Evolutionary conservation across 2,797 vertebrate species (phyloP).

Genomic region (Sphaeramia orbicularis): DNA sequence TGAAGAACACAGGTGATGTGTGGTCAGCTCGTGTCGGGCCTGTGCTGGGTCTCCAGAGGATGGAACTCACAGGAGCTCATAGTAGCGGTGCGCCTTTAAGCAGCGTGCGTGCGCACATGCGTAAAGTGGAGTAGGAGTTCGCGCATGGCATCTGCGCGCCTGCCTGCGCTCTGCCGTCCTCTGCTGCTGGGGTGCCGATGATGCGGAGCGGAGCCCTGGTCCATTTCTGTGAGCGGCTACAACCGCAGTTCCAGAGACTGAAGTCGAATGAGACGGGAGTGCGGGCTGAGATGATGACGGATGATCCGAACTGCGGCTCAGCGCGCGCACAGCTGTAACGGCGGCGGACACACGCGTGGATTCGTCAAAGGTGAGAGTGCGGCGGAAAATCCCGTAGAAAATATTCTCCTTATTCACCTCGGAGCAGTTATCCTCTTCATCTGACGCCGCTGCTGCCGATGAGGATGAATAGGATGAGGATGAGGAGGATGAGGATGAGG

Average conservation of each 20-base stretch:
- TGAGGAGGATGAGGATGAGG: slow-evolving; percentile 74
- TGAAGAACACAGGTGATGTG: no score
- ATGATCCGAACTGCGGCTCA: slow-evolving; percentile 44
- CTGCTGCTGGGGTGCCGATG: slow-evolving; percentile 75
- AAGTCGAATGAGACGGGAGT: slow-evolving; percentile 69
- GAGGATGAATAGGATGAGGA: slow-evolving; percentile 24
- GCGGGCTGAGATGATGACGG: slow-evolving; percentile 66
- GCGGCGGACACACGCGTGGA: slow-evolving; percentile 55
- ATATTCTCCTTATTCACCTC: slow-evolving; percentile 61
- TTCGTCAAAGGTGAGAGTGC: slow-evolving; percentile 75
- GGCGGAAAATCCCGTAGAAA: slow-evolving; percentile 62
- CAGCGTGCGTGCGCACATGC: slow-evolving; percentile 69
- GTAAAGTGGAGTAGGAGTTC: slow-evolving; percentile 67
- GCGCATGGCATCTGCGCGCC: slow-evolving; percentile 74
- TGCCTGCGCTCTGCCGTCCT: slow-evolving; percentile 73
- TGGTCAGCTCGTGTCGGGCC: not conserved
- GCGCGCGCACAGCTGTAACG: slow-evolving; percentile 62
- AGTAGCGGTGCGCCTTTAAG: slow-evolving; percentile 65
- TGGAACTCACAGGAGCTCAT: slow-evolving; percentile 35
- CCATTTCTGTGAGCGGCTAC: slow-evolving; percentile 62
- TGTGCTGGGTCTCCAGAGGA: not conserved
- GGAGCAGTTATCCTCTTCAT: slow-evolving; percentile 73
- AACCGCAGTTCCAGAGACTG: slow-evolving; percentile 73
- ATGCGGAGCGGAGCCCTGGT: slow-evolving; percentile 71
- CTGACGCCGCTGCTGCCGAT: slow-evolving; percentile 64